Evolutionary conservation across 2,113 vertebrate genomes (phyloP).

Genomic region (Atlantisia rogersi): DNA sequence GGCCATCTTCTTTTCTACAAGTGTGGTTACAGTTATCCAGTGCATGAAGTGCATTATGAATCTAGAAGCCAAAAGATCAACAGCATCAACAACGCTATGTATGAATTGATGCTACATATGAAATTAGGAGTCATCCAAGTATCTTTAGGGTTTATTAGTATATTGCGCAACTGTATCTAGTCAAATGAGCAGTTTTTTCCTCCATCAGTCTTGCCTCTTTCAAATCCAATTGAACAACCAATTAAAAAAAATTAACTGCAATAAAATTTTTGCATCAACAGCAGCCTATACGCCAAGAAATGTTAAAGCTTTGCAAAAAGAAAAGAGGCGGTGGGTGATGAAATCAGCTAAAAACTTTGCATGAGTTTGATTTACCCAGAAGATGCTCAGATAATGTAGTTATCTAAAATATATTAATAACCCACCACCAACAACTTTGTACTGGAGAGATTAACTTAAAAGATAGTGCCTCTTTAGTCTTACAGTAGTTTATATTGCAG

Average conservation of each 20-base stretch:
- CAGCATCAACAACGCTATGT: not conserved
- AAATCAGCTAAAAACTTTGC: slow-evolving; percentile 15
- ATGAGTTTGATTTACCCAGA: not conserved
- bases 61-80: not conserved
- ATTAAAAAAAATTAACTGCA: not conserved
- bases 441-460: slow-evolving; percentile 10
- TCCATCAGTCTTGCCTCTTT: not conserved
- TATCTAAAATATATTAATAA: not conserved
- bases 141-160: not conserved
- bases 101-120: not conserved
- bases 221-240: not conserved
- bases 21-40: not conserved
- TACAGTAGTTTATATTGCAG: not conserved
- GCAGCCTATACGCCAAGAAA: not conserved
- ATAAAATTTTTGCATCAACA: not conserved
- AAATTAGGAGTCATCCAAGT: not conserved
- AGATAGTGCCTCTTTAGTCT: not conserved
- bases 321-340: not conserved
- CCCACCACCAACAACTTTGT: not conserved
- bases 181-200: not conserved
- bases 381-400: not conserved
- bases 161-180: not conserved
- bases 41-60: not conserved
- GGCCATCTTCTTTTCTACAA: not conserved
- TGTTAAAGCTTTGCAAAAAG: not conserved